phyloP scores from a whole-genome alignment of 1,140 invertebrate genomes.

The Penaeus indicus region DNA sequence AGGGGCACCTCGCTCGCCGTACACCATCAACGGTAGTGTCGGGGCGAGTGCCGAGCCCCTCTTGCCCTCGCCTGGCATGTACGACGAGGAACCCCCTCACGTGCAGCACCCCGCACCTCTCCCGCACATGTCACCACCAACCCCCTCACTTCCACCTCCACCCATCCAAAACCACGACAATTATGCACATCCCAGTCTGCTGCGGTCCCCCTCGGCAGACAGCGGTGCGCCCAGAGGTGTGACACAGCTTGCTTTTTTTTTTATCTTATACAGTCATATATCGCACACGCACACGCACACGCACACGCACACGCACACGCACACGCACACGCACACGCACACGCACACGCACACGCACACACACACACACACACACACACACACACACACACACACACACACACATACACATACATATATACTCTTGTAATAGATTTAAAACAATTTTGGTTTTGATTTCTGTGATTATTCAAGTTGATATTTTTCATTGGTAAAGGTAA shows the following conservation, averaged over 20 bases:
- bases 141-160: slow-evolving; percentile 52
- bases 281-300: too few relatives aligned
- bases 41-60: slow-evolving; percentile 31
- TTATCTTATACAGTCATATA: slow-evolving; percentile 1
- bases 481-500: background rate
- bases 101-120: slow-evolving; percentile 41
- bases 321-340: too few relatives aligned
- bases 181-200: slow-evolving; percentile 55
- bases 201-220: slow-evolving; percentile 59
- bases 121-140: slow-evolving; percentile 49
- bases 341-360: too few relatives aligned
- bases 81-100: slow-evolving; percentile 55
- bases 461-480: background rate
- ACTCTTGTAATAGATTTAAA: background rate
- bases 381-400: too few relatives aligned
- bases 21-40: slow-evolving; percentile 48
- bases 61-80: slow-evolving; percentile 50
- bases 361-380: too few relatives aligned
- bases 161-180: slow-evolving; percentile 53
- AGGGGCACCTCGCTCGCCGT: slow-evolving; percentile 50
- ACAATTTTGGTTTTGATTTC: background rate
- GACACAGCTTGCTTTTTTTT: slow-evolving; percentile 8
- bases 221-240: slow-evolving; percentile 59
- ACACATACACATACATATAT: too few relatives aligned
- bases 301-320: too few relatives aligned